Evolutionary conservation across 2,113 vertebrate species (phyloP).

Genomic region (Cacatua alba): DNA sequence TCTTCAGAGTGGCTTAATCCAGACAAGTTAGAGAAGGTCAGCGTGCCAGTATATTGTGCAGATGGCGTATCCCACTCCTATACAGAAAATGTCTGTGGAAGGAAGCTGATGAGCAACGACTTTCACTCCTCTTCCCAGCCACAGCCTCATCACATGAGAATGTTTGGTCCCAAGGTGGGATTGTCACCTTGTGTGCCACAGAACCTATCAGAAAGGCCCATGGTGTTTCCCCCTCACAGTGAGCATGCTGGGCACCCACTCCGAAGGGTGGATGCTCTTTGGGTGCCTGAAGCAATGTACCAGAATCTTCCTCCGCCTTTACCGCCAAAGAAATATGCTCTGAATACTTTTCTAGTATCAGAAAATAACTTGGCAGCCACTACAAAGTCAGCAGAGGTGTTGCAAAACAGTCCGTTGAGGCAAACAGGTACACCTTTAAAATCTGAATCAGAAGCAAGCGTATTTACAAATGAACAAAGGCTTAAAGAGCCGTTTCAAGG

Average conservation of each 20-base stretch:
- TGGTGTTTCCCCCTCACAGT: not conserved
- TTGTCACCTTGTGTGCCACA: not conserved
- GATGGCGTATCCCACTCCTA: not conserved
- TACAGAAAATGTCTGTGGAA: constrained; percentile 7
- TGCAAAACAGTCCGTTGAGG: not conserved
- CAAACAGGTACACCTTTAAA: constrained; percentile 21
- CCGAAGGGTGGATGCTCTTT: constrained; percentile 16
- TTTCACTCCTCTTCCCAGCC: not conserved
- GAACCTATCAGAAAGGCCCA: not conserved
- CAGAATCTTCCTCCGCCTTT: constrained; percentile 79
- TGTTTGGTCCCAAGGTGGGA: not conserved
- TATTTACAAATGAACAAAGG: constrained; percentile 20
- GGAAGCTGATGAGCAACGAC: not conserved
- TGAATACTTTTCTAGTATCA: constrained; percentile 16
- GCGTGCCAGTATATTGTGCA: not conserved
- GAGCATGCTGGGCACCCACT: not conserved
- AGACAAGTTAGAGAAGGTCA: constrained; percentile 52
- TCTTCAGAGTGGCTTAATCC: constrained; percentile 23
- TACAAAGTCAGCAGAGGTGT: not conserved
- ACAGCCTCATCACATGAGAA: not conserved
- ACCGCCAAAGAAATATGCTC: constrained; percentile 83
- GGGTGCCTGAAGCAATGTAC: constrained; percentile 52
- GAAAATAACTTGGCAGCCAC: constrained; percentile 10
- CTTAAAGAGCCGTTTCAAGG: constrained; percentile 29
- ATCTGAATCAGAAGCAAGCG: not conserved